Percentiles rank a stretch among this genome's conserved stretches.
Conservation (phyloP, 2,888 invertebrate genomes). For the Cataglyphis albicans region DNA sequence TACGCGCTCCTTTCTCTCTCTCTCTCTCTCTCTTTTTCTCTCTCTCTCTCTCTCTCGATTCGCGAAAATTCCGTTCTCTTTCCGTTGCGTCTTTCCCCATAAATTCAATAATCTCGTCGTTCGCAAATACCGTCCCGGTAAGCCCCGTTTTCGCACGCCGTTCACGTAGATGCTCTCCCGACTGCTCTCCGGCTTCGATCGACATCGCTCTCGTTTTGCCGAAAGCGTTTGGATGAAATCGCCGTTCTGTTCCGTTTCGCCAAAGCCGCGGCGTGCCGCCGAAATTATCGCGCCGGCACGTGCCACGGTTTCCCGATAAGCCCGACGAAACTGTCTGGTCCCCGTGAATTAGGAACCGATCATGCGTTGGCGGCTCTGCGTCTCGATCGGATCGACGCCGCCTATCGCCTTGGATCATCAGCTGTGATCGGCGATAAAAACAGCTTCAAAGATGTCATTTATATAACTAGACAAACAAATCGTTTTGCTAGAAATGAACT, state of each 20-base stretch:
- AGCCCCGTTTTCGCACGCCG: constrained; percentile 51
- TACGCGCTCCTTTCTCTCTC: not conserved
- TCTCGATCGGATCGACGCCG: not conserved
- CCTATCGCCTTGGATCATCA: not conserved
- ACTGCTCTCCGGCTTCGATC: constrained; percentile 20
- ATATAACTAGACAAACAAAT: not conserved
- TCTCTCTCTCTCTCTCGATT: not conserved
- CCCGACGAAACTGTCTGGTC: constrained; percentile 20
- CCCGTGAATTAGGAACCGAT: constrained; percentile 43
- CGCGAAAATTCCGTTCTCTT: constrained; percentile 19
- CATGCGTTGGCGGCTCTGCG: constrained; percentile 39
- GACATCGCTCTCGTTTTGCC: constrained; percentile 17
- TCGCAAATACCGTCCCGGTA: constrained; percentile 42
- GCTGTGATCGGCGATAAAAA: not conserved
- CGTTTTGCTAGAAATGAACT: not conserved
- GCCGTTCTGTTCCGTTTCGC: constrained; percentile 47
- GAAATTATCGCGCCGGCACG: constrained; percentile 52
- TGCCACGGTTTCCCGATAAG: constrained; percentile 52
- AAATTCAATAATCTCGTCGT: constrained; percentile 56
- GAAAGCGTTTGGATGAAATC: constrained; percentile 43
- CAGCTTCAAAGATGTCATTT: not conserved
- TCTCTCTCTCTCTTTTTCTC: not conserved
- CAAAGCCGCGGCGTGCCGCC: constrained; percentile 55
- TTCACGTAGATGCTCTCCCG: constrained; percentile 53
- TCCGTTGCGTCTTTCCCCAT: constrained; percentile 40